A percentile compares a stretch with the other conserved stretches of the same genome.
These are phyloP conservation scores for Epinephelus awoara DNA, from an alignment of 2,797 vertebrate genomes.

Conservation along the genomic window DNA sequence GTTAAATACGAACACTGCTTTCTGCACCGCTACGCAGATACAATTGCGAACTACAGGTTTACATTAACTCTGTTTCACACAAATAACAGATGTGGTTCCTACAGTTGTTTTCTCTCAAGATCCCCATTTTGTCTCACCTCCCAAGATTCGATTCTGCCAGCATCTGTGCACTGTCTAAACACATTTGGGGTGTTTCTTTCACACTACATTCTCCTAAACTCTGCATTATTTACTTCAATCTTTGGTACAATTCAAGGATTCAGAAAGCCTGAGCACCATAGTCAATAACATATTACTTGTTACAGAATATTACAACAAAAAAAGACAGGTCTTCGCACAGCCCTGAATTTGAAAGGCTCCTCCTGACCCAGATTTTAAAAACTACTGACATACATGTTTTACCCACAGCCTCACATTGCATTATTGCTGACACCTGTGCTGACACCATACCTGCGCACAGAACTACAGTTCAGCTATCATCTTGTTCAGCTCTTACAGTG, in stretches of 20 bases:
- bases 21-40: constrained; percentile 41
- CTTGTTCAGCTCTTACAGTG: constrained; percentile 17
- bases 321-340: constrained; percentile 24
- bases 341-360: constrained; percentile 44
- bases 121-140: neutral
- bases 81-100: constrained; percentile 34
- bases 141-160: constrained; percentile 6
- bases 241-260: constrained; percentile 8
- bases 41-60: constrained; percentile 42
- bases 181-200: constrained; percentile 2
- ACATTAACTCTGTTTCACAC: constrained; percentile 37
- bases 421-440: constrained; percentile 55
- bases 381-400: constrained; percentile 33
- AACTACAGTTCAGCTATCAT: constrained; percentile 7
- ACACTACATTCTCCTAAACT: neutral
- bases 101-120: constrained; percentile 17
- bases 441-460: constrained; percentile 22
- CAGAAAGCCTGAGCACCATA: neutral
- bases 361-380: constrained; percentile 56
- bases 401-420: constrained; percentile 20
- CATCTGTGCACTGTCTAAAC: constrained; percentile 15
- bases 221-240: constrained; percentile 4
- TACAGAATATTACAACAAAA: constrained; percentile 32
- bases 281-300: constrained; percentile 27
- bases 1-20: constrained; percentile 58